phyloP scores from a whole-genome alignment of 2,888 invertebrate species.

The Macaria notata region DNA sequence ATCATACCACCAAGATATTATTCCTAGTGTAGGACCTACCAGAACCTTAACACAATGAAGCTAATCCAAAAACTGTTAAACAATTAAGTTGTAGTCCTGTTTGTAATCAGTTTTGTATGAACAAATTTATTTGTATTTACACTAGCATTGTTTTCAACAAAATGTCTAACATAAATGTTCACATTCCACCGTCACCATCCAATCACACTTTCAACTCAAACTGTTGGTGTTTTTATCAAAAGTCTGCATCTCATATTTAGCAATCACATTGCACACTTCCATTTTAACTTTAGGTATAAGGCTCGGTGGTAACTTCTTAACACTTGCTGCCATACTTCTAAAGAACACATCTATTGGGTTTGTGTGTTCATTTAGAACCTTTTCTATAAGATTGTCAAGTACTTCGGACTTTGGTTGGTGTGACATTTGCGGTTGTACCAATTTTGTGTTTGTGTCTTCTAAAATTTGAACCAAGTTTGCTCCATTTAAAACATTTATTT shows the following conservation, averaged over 20 bases:
- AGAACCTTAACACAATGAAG: too few species aligned
- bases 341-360: constrained; percentile 78
- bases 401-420: constrained; percentile 58
- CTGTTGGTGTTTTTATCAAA: constrained; percentile 60
- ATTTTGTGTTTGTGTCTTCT: constrained; percentile 54
- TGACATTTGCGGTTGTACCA: constrained; percentile 1
- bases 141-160: too few species aligned
- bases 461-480: constrained; percentile 65
- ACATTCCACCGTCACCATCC: too few species aligned
- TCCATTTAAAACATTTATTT: constrained; percentile 61
- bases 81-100: too few species aligned
- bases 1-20: too few species aligned
- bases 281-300: constrained; percentile 77
- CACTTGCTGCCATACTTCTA: constrained; percentile 76
- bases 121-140: too few species aligned
- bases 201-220: not conserved
- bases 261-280: constrained; percentile 78
- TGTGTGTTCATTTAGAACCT: constrained; percentile 70
- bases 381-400: constrained; percentile 72
- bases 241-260: constrained; percentile 78
- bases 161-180: too few species aligned
- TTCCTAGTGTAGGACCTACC: too few species aligned
- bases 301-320: constrained; percentile 74
- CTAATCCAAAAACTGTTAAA: too few species aligned
- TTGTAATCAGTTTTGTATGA: too few species aligned